These are phyloP conservation scores for Diplosoma virens DNA, from an alignment of 23 tunicate species.

Conservation along the genomic window DNA sequence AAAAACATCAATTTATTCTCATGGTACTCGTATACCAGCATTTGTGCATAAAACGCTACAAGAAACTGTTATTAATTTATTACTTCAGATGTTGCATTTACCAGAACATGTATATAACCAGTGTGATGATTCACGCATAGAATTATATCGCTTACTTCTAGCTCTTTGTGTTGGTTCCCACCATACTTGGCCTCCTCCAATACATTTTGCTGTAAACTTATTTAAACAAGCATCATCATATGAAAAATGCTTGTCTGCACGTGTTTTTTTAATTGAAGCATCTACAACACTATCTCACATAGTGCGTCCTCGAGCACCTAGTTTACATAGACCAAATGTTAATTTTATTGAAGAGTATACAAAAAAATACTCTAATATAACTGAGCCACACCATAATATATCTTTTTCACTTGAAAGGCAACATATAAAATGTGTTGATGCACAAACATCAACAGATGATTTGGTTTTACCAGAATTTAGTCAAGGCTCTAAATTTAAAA, in stretches of 20 bases:
- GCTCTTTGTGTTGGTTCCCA: conserved; percentile 36
- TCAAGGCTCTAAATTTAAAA: not conserved
- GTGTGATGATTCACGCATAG: conserved; percentile 26
- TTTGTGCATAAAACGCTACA: conserved; percentile 37
- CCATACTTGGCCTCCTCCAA: conserved; percentile 40
- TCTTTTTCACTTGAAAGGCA: not conserved
- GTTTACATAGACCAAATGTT: conserved; percentile 24
- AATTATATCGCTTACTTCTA: conserved; percentile 55
- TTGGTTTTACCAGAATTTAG: not conserved
- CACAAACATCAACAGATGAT: conserved; percentile 4
- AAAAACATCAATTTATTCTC: conserved; percentile 3
- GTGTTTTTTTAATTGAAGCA: conserved; percentile 54
- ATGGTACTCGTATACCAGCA: conserved; percentile 17
- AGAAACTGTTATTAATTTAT: conserved; percentile 1
- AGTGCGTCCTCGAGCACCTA: conserved; percentile 30
- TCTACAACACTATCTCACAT: conserved; percentile 14
- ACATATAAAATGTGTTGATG: not conserved
- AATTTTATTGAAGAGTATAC: not conserved
- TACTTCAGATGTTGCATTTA: not conserved
- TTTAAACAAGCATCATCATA: conserved; percentile 18
- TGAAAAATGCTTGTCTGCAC: conserved; percentile 9
- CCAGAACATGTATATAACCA: not conserved
- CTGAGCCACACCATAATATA: not conserved
- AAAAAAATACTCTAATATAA: not conserved
- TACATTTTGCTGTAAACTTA: conserved; percentile 22